Base-by-base conservation (phyloP, 2,888 invertebrate species). In the Platerodrilus igneus region DNA sequence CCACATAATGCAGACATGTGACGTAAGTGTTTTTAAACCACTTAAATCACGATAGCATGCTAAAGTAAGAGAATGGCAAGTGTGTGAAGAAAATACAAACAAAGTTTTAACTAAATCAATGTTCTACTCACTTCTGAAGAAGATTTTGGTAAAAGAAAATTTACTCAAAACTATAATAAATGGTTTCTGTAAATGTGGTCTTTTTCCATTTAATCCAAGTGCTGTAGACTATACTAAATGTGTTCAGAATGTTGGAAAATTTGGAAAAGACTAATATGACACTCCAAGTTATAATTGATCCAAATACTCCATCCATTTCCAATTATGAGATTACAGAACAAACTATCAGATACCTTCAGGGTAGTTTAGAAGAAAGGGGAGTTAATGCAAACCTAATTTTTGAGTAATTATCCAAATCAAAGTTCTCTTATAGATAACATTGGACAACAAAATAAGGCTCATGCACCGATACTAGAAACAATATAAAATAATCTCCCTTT, bases 171-270 rank as follows among this genome's bases (percentile, higher is more conserved):
- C 18, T 17, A 37, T 41, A 19, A 26, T 19, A 19, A 41, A 41
- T 25, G 41, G 35, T 19, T 41, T 41, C 18, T 11, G 41, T 16
- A 37, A 36, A 25, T 41, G 41, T 25, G 41, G 36, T 3, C 19
- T 43, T 15, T 43, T 23, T 23, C 33, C 34, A 6, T 32, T 37
- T 26, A 26, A 38, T 15, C 32, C 41, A 4, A 15, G 26, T 25
- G 30, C 41, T 8, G 41, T 43, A 8, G 42, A 42, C 20, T 37
- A 30, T 25, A 23, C 42, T 7, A 38, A 42, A 23, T 42, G 42
- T 22, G 33, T 42, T 8, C 42, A 42, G 18, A 42, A 38, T 30
- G 8, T 14, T 39, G 9, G 34, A 39, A 39, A 35, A 35, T 11
- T 15, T 25, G 9, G 30, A 3, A 26, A 2, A 11, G 3, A 3